A percentile compares a stretch with the other conserved stretches of the same genome.
These are phyloP conservation scores for Caenorhabditis macrosperma DNA, from an alignment of 2,888 invertebrate species.

Conservation along the genomic window DNA sequence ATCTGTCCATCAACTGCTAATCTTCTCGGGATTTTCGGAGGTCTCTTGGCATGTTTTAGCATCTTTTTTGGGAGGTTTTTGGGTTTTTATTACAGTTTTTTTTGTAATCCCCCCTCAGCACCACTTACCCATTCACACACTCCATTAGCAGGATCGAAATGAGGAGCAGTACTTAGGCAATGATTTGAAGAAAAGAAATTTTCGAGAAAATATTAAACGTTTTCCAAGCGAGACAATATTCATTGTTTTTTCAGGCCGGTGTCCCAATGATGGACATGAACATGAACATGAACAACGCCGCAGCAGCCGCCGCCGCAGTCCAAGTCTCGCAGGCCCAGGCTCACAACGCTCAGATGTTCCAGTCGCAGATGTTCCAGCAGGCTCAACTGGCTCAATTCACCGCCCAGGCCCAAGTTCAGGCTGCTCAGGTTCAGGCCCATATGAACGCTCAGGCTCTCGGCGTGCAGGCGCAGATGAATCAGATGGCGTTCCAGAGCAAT, in stretches of 20 bases:
- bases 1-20: not conserved
- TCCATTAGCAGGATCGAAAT: no score
- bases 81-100: no score
- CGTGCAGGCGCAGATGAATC: conserved; percentile 8
- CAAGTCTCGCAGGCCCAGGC: conserved; percentile 11
- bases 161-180: no score
- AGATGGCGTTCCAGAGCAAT: conserved; percentile 21
- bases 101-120: no score
- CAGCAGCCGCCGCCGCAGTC: conserved; percentile 1
- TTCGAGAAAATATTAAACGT: not conserved
- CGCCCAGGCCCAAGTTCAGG: not conserved
- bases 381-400: conserved; percentile 2
- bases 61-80: no score
- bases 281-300: not conserved
- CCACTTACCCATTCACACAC: no score
- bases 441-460: conserved; percentile 12
- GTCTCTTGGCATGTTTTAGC: no score
- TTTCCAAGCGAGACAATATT: no score
- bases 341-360: not conserved
- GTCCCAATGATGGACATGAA: conserved; percentile 20
- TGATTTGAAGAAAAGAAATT: not conserved
- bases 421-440: not conserved
- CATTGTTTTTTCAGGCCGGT: conserved; percentile 25
- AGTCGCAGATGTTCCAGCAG: conserved; percentile 25
- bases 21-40: no score